These are phyloP conservation scores for Drosophila lowei DNA, from an alignment of 1,140 invertebrate species.

Conservation along the genomic window DNA sequence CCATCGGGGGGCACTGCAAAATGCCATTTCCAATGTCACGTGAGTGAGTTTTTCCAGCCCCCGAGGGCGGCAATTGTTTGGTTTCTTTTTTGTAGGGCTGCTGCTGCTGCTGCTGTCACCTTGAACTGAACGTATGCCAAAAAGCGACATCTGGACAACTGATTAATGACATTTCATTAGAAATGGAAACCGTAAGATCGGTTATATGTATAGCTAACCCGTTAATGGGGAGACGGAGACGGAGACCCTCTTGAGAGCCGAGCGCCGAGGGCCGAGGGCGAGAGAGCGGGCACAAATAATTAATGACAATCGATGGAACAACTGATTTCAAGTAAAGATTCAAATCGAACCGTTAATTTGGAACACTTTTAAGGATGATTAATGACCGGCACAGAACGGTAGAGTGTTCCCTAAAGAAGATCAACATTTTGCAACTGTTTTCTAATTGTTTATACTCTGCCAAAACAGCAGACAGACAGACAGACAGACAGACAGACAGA, in stretches of 20 bases:
- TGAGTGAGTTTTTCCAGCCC: slow-evolving; percentile 17
- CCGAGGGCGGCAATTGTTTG: slow-evolving; percentile 64
- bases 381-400: slow-evolving; percentile 45
- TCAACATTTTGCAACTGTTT: slow-evolving; percentile 78
- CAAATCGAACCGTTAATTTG: slow-evolving; percentile 59
- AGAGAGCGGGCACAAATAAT: slow-evolving; percentile 39
- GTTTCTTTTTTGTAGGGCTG: slow-evolving; percentile 17
- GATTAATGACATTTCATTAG: slow-evolving; percentile 70
- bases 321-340: slow-evolving; percentile 37
- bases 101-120: slow-evolving; percentile 40
- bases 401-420: slow-evolving; percentile 14
- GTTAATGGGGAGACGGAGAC: slow-evolving; percentile 29
- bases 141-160: slow-evolving; percentile 44
- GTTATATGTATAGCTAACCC: slow-evolving; percentile 46
- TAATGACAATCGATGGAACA: slow-evolving; percentile 41
- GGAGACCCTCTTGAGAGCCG: slow-evolving; percentile 45
- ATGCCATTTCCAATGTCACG: slow-evolving; percentile 65
- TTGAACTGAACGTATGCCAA: slow-evolving; percentile 79
- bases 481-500: background rate
- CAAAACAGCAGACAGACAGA: slow-evolving; percentile 8
- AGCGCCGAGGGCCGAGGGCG: slow-evolving; percentile 23
- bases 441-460: slow-evolving; percentile 76
- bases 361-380: slow-evolving; percentile 65
- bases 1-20: slow-evolving; percentile 26
- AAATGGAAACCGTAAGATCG: slow-evolving; percentile 49